Base-by-base conservation (phyloP, 2,113 vertebrate genomes). In the Cervus canadensis region DNA sequence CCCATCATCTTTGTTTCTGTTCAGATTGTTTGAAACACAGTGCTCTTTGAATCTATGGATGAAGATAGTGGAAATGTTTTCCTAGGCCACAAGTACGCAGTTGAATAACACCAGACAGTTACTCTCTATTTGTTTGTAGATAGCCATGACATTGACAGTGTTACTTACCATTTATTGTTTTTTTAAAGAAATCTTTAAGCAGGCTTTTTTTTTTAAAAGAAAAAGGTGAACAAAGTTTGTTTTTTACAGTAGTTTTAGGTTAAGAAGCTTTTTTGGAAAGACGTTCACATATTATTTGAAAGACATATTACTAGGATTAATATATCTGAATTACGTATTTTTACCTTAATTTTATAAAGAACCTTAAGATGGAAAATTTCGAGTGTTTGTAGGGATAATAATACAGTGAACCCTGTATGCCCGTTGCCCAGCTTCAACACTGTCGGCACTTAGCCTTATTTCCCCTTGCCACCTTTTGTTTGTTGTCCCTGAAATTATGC, bases 381-480 rank as follows among this genome's bases (percentile, higher is more conserved):
- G n/a, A 7, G 19, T 7, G 2, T 74, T 79, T 26, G 4, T 84
- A 12, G 28, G 26, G 48, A 5, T 28, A 33, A 5, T 17, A 21
- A 30, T 26, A 0, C 9, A 2, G 13, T 17, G 76, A 57, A 5
- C 21, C 28, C 3, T 0, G 0, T 3, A 1, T 26, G 60, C n/a
- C 17, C 15, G 0, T 45, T 0, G 2, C 48, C 25, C 26, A 19
- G 48, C 59, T 25, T 16, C 60, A 6, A 1, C 7, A 1, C 23
- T 12, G 16, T 28, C 54, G 5, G 4, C 21, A 0, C 59, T 64
- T 26, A 6, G 26, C 52, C 30, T 59, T 19, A 2, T n/a, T 25
- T 60, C 45, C 12, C 26, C 48, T 87, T 45, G 33, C 33, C 13
- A 12, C 56, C 15, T 50, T 60, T 40, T 56, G 4, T 92, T 76